Evolutionary conservation across 2,888 invertebrate species (phyloP).

Genomic region (Ecliptopera silaceata): DNA sequence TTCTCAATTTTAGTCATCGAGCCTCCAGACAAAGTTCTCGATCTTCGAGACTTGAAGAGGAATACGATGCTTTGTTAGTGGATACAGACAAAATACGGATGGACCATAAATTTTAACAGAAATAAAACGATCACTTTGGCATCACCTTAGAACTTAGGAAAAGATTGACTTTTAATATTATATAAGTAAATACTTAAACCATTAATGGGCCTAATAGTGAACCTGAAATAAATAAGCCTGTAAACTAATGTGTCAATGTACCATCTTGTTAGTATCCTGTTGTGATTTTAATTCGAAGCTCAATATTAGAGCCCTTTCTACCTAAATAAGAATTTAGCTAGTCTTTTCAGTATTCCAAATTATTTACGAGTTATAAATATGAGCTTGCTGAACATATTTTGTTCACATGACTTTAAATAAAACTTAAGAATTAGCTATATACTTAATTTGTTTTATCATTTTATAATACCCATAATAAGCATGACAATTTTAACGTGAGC

Average conservation of each 20-base stretch:
- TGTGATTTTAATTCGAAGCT: constrained; percentile 68
- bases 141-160: constrained; percentile 2
- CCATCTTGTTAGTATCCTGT: constrained; percentile 52
- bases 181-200: background rate
- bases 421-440: constrained; percentile 30
- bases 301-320: constrained; percentile 56
- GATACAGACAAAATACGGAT: constrained; percentile 62
- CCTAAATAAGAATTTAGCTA: constrained; percentile 49
- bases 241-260: constrained; percentile 42
- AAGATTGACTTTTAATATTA: background rate
- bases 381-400: constrained; percentile 76
- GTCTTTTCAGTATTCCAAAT: constrained; percentile 49
- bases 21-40: constrained; percentile 74
- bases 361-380: constrained; percentile 25
- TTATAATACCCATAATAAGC: too few relatives aligned
- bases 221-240: constrained; percentile 17
- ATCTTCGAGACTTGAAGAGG: constrained; percentile 76
- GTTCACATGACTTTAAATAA: constrained; percentile 74
- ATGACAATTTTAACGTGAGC: too few relatives aligned
- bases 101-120: constrained; percentile 70
- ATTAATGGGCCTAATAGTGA: constrained; percentile 28
- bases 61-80: constrained; percentile 85
- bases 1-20: constrained; percentile 84
- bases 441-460: background rate
- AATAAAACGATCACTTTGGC: background rate